Base-by-base conservation (phyloP, 2,888 invertebrate genomes). In the Cataglyphis cursor region DNA sequence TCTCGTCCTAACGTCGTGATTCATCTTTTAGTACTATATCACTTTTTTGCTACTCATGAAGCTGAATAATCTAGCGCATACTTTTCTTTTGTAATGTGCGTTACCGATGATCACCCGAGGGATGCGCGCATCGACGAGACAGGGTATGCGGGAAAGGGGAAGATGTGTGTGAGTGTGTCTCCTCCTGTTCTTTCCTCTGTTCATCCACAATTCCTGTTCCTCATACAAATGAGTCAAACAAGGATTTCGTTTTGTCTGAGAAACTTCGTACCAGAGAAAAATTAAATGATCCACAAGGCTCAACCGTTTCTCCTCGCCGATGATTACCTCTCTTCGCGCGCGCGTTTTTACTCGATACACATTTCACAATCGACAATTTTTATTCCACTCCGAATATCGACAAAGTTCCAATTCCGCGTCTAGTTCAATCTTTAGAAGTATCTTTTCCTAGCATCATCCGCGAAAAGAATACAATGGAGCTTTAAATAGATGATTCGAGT, bases 171-270 rank as follows among this genome's bases (percentile, higher is more conserved):
- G 35, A 54, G n/a, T 70, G 38, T 74, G 54, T 75, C 76, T 83
- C 76, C 81, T 91, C 88, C 85, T 85, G 81, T 86, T 85, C 85
- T 81, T 90, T 87, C 85, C 86, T 90, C 86, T 85, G 70, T 85
- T 88, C 81, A 83, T 85, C 80, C 90, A 85, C 68, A 81, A 88
- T 85, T 85, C 84, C 87, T 81, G 62, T 88, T 87, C 86, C 85
- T 89, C 83, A 74, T 87, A 82, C 66, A 83, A 81, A 81, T 72
- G 70, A 73, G 44, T 82, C 68, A 62, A 81, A 85, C 38, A 72
- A 57, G 83, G 68, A 64, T 65, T 35, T 24, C 18, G 57, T 38
- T 70, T 82, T 81, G 24, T 72, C 44, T 66, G 64, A 81, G 44
- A 83, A 84, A 83, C 51, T 87, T 81, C 66, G 57, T 74, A 59